Conservation (phyloP, 2,888 invertebrate species). For the Hypsopygia costalis region DNA sequence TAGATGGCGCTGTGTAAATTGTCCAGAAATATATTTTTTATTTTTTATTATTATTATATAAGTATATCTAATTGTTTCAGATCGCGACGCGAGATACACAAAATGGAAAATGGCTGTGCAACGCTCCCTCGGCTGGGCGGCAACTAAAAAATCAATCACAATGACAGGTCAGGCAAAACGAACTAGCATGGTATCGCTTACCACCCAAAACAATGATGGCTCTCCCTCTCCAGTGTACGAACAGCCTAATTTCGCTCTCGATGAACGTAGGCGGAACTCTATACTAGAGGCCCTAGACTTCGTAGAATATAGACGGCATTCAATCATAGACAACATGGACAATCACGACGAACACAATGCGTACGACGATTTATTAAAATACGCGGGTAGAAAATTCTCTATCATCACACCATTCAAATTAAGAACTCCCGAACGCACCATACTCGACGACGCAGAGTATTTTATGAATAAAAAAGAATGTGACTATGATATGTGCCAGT, state of each 20-base stretch:
- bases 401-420: slow-evolving; percentile 42
- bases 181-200: slow-evolving; percentile 46
- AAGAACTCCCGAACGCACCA: slow-evolving; percentile 47
- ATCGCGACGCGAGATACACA: slow-evolving; percentile 90
- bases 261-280: slow-evolving; percentile 19
- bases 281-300: slow-evolving; percentile 14
- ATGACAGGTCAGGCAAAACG: slow-evolving; percentile 87
- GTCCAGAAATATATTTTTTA: too few species aligned
- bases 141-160: slow-evolving; percentile 84
- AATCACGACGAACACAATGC: slow-evolving; percentile 39
- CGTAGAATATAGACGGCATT: slow-evolving; percentile 39
- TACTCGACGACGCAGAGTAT: slow-evolving; percentile 62
- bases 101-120: slow-evolving; percentile 98
- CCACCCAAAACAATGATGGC: slow-evolving; percentile 25
- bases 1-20: too few species aligned
- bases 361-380: slow-evolving; percentile 53
- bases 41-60: too few species aligned
- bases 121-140: slow-evolving; percentile 94
- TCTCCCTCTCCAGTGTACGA: slow-evolving; percentile 31
- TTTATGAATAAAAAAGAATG: slow-evolving; percentile 66
- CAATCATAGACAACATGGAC: slow-evolving; percentile 23
- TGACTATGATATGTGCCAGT: slow-evolving; percentile 64
- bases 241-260: background rate
- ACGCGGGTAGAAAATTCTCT: slow-evolving; percentile 63
- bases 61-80: slow-evolving; percentile 62